These are phyloP conservation scores for Datnioides undecimradiatus DNA, from an alignment of 2,113 vertebrate species.

Conservation along the genomic window DNA sequence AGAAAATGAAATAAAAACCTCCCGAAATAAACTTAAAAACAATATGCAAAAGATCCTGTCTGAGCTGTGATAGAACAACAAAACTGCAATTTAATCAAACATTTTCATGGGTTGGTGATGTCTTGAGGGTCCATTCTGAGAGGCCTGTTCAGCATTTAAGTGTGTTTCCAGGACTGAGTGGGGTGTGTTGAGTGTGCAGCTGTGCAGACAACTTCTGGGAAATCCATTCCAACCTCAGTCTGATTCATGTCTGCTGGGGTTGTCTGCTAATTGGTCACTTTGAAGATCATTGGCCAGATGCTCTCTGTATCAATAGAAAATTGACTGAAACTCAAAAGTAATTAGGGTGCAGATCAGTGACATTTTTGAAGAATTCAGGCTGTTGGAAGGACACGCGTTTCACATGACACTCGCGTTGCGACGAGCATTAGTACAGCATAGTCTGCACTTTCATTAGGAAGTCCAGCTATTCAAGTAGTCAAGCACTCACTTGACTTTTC, in stretches of 20 bases:
- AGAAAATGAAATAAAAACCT: not conserved
- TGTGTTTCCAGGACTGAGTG: conserved; percentile 30
- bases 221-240: conserved; percentile 52
- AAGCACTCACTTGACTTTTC: not conserved
- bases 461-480: not conserved
- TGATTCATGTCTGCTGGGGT: conserved; percentile 56
- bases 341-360: conserved; percentile 56
- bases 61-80: conserved; percentile 20
- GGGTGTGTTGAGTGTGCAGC: conserved; percentile 29
- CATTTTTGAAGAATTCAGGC: conserved; percentile 1
- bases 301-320: conserved; percentile 59
- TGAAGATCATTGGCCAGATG: conserved; percentile 61
- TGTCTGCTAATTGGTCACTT: conserved; percentile 69
- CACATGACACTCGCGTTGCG: not conserved
- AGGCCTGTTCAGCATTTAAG: conserved; percentile 5
- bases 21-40: not conserved
- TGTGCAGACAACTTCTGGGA: conserved; percentile 52
- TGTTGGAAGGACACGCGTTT: not conserved
- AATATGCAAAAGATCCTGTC: not conserved
- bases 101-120: not conserved
- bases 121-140: conserved; percentile 7
- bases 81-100: not conserved
- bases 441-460: not conserved
- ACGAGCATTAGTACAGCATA: not conserved
- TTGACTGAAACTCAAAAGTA: conserved; percentile 59